phyloP scores from a whole-genome alignment of 1,140 invertebrate species.

The Camponotus pennsylvanicus region DNA sequence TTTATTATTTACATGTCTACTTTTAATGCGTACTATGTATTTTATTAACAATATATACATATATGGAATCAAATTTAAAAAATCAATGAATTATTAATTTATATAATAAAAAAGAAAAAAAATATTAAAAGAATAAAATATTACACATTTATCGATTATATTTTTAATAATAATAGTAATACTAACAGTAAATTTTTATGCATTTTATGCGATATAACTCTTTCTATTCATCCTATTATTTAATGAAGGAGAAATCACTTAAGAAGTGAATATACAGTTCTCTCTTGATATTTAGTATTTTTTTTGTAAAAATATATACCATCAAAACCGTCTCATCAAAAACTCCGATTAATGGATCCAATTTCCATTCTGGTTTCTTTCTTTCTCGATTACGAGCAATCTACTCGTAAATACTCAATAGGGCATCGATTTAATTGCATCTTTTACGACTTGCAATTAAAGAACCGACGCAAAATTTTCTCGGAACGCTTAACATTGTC shows the following conservation, averaged over 20 bases:
- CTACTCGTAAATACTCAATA: constrained; percentile 33
- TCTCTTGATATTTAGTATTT: constrained; percentile 16
- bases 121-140: too few relatives aligned
- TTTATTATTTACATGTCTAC: background rate
- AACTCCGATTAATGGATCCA: constrained; percentile 26
- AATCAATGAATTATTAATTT: constrained; percentile 1
- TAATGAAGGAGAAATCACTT: background rate
- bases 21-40: background rate
- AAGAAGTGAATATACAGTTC: background rate
- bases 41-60: background rate
- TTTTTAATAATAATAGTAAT: too few relatives aligned
- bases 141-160: too few relatives aligned
- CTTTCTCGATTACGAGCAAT: background rate
- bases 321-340: background rate
- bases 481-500: background rate
- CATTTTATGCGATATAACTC: too few relatives aligned
- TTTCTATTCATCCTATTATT: background rate
- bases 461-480: background rate
- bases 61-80: background rate
- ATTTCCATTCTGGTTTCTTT: constrained; percentile 1
- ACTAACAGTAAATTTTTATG: too few relatives aligned
- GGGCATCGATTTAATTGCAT: constrained; percentile 29
- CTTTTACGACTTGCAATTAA: constrained; percentile 38
- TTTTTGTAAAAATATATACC: constrained; percentile 17
- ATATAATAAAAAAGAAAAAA: background rate